Evolutionary conservation across 2,888 invertebrate genomes (phyloP), one percentile per base, ranked within the genome.

Genomic region (Pristionchus japonicus): DNA sequence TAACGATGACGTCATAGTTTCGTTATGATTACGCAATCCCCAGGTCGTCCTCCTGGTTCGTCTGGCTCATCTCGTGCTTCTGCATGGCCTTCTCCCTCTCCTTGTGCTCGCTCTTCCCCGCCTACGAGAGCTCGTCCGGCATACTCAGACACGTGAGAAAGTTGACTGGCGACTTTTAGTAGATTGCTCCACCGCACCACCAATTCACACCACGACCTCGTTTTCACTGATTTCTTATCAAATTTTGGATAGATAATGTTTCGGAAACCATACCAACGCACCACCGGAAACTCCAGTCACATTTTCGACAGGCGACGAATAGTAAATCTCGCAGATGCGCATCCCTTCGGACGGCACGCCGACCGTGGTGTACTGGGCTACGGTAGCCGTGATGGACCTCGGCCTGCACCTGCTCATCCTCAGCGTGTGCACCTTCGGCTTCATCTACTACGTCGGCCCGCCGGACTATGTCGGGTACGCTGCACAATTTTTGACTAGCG

Each of bases 31-130:
- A 64, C 64, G 64, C 27, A n/a, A 64, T 64, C 40, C n/a, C 23
- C 77, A 77, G 77, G 1, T 77, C 77, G 27, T 23, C 43, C n/a
- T 23, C 23, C 43, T 77, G 77, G 77, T 34, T 27, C 43, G 43
- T 77, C 47, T 77, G 77, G 77, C 77, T 77, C n/a, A 3, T 77
- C 77, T 43, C 77, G n/a, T 77, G 77, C 77, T 77, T 77, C 77
- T 27, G n/a, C 23, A 40, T 77, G n/a, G 77, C 77, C 43, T 77
- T 77, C 77, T 77, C 77, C 3, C 77, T 77, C n/a, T 31, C 77
- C 9, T n/a, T 77, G 43, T 40, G 43, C 27, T 77, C 77, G 9
- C 77, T 77, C 43, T 77, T 77, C 27, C 77, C 77, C n/a, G 77
- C 77, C 77, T 77, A 77, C 47, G 77, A 77, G 43, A 34, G 40